Conservation (phyloP, 2,797 vertebrate species). For the Sciurus vulgaris region DNA sequence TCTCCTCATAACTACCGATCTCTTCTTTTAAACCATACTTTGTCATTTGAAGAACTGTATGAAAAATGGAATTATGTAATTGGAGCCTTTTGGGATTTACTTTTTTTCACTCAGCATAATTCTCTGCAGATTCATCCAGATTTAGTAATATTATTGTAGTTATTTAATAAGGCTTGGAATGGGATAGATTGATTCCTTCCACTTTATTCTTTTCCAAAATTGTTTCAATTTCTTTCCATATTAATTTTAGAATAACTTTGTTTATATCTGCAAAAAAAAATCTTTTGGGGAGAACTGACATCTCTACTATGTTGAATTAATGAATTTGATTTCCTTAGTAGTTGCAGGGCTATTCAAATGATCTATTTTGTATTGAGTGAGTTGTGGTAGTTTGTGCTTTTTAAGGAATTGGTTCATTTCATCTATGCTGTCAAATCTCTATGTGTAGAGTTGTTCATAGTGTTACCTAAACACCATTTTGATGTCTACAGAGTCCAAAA, state of each 20-base stretch:
- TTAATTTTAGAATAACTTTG: not conserved
- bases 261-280: not conserved
- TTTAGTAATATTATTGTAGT: not conserved
- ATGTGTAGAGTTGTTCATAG: too few species aligned
- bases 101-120: not conserved
- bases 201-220: conserved; percentile 1
- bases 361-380: not conserved
- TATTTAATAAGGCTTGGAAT: not conserved
- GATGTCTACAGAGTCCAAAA: not conserved
- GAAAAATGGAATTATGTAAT: not conserved
- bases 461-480: not conserved
- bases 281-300: not conserved
- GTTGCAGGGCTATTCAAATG: not conserved
- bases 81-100: not conserved
- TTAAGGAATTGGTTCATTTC: not conserved
- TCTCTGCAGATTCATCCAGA: not conserved
- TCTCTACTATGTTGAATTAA: not conserved
- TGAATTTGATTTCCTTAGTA: not conserved
- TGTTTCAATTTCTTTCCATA: not conserved
- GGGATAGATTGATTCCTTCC: not conserved
- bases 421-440: too few species aligned
- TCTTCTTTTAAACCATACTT: not conserved
- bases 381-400: not conserved
- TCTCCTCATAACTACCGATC: not conserved
- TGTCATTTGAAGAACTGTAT: not conserved